phyloP scores from a whole-genome alignment of 2,113 vertebrate genomes.

The Clarias magur region DNA sequence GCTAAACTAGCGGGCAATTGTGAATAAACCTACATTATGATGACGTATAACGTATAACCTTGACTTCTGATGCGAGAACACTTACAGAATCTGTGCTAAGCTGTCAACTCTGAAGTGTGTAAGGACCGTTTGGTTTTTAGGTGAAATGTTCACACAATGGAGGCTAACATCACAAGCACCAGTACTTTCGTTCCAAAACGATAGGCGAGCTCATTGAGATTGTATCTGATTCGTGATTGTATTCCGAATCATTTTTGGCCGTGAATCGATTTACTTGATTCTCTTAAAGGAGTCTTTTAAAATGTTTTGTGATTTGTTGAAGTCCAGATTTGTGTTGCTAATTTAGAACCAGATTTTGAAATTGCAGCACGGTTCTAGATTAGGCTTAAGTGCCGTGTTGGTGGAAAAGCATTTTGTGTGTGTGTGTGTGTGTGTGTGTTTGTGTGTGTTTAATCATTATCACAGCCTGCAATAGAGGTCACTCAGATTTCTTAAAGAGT shows the following conservation, averaged over 20 bases:
- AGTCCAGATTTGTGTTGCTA: neutral
- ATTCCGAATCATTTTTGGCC: too few species aligned
- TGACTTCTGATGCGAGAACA: neutral
- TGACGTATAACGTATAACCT: neutral
- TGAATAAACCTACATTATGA: too few species aligned
- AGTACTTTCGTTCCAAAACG: neutral
- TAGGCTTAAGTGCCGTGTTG: neutral
- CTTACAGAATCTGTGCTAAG: neutral
- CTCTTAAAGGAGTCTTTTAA: neutral
- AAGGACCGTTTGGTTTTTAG: neutral
- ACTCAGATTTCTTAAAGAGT: too few species aligned
- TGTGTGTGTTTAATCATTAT: neutral
- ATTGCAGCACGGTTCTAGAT: neutral
- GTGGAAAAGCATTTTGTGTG: neutral
- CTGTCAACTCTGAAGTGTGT: neutral
- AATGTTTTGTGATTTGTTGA: neutral
- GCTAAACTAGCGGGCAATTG: neutral
- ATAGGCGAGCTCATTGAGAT: neutral
- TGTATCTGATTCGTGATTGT: neutral
- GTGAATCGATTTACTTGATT: neutral
- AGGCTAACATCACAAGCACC: neutral
- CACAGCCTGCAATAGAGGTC: neutral
- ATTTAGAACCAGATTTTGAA: neutral
- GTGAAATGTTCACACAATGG: neutral
- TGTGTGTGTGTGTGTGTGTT: neutral